These are phyloP conservation scores for Scartelaos histophorus DNA, from an alignment of 2,113 vertebrate genomes.

Conservation along the genomic window DNA sequence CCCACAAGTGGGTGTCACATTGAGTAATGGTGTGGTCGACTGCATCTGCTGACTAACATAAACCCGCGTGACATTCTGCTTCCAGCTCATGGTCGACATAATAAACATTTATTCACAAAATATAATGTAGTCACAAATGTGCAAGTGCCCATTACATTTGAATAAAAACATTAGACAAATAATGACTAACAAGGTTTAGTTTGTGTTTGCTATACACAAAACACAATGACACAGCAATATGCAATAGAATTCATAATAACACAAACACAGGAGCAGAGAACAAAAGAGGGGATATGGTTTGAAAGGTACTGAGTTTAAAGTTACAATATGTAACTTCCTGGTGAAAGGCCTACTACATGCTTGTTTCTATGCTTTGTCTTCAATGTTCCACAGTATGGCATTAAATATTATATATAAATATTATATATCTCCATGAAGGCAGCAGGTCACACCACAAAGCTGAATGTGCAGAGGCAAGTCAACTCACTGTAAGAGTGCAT, in stretches of 20 bases:
- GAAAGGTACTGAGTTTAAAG: too few relatives aligned
- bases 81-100: constrained; percentile 57
- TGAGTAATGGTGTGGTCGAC: constrained; percentile 74
- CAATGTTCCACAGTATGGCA: too few relatives aligned
- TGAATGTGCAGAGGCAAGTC: too few relatives aligned
- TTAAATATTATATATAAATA: too few relatives aligned
- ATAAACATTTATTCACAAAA: constrained; percentile 40
- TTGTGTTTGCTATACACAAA: not conserved
- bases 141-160: not conserved
- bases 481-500: too few relatives aligned
- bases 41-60: constrained; percentile 77
- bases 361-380: too few relatives aligned
- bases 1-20: constrained; percentile 72
- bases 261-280: not conserved
- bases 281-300: not conserved
- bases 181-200: not conserved
- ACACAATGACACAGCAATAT: not conserved
- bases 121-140: not conserved
- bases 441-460: too few relatives aligned
- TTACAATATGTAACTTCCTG: too few relatives aligned
- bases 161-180: not conserved
- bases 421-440: too few relatives aligned
- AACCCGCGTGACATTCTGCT: constrained; percentile 67
- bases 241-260: not conserved
- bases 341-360: too few relatives aligned